phyloP scores from a whole-genome alignment of 1,140 invertebrate genomes.

The Trachymyrmex septentrionalis region DNA sequence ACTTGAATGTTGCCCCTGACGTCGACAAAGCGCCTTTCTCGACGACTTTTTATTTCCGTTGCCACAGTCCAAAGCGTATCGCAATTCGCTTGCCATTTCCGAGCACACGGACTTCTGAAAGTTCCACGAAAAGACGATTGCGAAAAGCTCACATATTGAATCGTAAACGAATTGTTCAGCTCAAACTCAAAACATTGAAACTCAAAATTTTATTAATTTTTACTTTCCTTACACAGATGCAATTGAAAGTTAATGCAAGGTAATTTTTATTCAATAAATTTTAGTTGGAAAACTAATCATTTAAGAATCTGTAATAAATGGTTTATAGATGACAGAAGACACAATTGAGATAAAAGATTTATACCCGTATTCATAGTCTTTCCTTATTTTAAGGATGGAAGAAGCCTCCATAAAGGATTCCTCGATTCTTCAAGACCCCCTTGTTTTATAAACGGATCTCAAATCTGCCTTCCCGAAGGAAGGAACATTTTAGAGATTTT shows the following conservation, averaged over 20 bases:
- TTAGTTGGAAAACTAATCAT: conserved; percentile 12
- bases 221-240: conserved; percentile 12
- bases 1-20: conserved; percentile 75
- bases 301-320: background rate
- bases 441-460: too few species aligned
- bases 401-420: too few species aligned
- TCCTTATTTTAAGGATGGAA: too few species aligned
- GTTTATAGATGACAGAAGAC: background rate
- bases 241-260: conserved; percentile 7
- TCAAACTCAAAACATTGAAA: conserved; percentile 19
- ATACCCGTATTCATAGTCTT: too few species aligned
- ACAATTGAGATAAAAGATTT: background rate
- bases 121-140: conserved; percentile 63
- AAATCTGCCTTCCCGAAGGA: too few species aligned
- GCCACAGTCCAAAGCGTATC: conserved; percentile 89
- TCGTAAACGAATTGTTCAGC: conserved; percentile 21
- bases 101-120: conserved; percentile 89
- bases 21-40: conserved; percentile 69
- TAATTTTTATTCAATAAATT: background rate
- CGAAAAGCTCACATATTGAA: conserved; percentile 19
- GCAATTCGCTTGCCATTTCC: conserved; percentile 90
- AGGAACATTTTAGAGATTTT: too few species aligned
- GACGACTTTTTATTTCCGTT: conserved; percentile 75
- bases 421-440: too few species aligned
- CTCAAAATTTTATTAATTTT: background rate